Conservation (phyloP, 2,888 invertebrate genomes). For the Melanargia galathea region DNA sequence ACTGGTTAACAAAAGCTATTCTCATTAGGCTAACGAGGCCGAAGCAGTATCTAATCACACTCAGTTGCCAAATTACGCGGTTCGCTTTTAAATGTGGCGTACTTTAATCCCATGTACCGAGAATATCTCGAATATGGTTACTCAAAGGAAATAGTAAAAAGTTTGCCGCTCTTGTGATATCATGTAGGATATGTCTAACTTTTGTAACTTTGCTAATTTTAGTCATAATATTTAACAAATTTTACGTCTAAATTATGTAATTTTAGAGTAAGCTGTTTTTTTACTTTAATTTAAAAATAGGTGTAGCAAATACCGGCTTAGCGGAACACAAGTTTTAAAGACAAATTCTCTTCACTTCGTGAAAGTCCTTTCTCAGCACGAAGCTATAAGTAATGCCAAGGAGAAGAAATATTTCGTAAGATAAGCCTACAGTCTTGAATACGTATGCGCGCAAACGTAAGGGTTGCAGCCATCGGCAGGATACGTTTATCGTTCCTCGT, state of each 20-base stretch:
- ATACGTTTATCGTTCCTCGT: constrained; percentile 68
- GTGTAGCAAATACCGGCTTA: neutral
- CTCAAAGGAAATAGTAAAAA: constrained; percentile 23
- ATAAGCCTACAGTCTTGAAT: constrained; percentile 44
- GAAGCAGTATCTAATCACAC: constrained; percentile 79
- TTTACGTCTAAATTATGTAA: neutral
- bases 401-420: constrained; percentile 41
- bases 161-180: constrained; percentile 4
- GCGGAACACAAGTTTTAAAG: neutral
- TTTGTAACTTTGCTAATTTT: constrained; percentile 7
- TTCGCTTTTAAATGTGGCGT: constrained; percentile 73
- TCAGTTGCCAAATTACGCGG: constrained; percentile 79
- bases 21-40: constrained; percentile 76
- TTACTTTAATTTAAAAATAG: no score
- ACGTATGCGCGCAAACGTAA: constrained; percentile 43
- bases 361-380: constrained; percentile 11
- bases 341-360: neutral
- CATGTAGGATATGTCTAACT: neutral
- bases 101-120: constrained; percentile 66
- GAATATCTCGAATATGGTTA: constrained; percentile 50
- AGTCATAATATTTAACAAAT: constrained; percentile 1
- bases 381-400: constrained; percentile 15
- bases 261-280: no score
- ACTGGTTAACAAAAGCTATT: constrained; percentile 67
- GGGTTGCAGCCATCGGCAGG: constrained; percentile 50